phyloP scores from a whole-genome alignment of 2,113 vertebrate genomes.

The Salminus brasiliensis region DNA sequence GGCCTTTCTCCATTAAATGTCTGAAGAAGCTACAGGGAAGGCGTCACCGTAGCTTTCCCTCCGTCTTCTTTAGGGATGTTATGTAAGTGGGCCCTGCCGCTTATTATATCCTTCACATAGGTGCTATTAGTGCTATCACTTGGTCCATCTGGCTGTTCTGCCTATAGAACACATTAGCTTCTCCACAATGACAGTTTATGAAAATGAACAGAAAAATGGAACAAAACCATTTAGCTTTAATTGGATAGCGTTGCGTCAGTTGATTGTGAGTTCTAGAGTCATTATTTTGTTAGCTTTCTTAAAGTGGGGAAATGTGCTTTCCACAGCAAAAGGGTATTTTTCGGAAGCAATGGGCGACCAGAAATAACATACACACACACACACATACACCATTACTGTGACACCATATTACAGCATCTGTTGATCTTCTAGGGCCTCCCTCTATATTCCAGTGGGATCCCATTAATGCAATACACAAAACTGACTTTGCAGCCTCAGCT shows the following conservation, averaged over 20 bases:
- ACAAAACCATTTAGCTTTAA: slow-evolving; percentile 7
- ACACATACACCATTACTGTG: slow-evolving; percentile 3
- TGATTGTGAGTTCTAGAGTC: neutral
- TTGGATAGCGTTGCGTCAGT: neutral
- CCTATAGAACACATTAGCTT: neutral
- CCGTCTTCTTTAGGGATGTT: slow-evolving; percentile 39
- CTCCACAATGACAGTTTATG: neutral
- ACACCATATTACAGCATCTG: slow-evolving; percentile 20
- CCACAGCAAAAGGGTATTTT: neutral
- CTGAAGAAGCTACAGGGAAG: slow-evolving; percentile 61
- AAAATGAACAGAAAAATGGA: neutral
- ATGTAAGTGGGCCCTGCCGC: slow-evolving; percentile 44
- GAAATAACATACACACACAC: neutral
- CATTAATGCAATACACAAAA: slow-evolving; percentile 29
- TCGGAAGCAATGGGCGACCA: neutral
- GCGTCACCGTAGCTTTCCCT: slow-evolving; percentile 45
- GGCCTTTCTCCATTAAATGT: slow-evolving; percentile 69
- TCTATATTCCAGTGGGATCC: slow-evolving; percentile 28
- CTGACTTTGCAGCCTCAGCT: slow-evolving; percentile 14
- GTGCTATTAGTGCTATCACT: neutral
- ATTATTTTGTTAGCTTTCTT: slow-evolving; percentile 8
- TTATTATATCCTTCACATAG: slow-evolving; percentile 5
- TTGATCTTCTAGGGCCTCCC: slow-evolving; percentile 5
- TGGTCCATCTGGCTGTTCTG: neutral
- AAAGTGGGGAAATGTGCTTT: neutral